Percentiles rank a stretch among this genome's conserved stretches.
phyloP scores from a whole-genome alignment of 2,888 invertebrate genomes.

The Tethea ocularis region DNA sequence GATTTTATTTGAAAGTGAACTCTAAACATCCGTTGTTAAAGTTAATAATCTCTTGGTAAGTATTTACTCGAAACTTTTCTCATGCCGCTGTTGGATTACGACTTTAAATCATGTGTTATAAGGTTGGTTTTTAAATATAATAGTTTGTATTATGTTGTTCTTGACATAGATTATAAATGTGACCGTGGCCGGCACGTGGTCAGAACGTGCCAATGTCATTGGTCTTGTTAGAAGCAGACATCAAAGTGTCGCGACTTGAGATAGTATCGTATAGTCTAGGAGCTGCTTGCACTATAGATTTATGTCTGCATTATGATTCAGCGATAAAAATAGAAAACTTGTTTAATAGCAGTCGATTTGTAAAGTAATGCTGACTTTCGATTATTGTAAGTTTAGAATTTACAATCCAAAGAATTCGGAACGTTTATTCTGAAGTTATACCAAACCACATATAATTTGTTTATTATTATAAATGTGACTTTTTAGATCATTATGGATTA shows the following conservation, averaged over 20 bases:
- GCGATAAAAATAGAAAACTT: not conserved
- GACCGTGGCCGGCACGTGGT: conserved; percentile 27
- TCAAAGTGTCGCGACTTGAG: conserved; percentile 8
- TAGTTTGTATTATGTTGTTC: not conserved
- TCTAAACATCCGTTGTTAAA: not conserved
- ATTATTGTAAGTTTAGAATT: too few relatives aligned
- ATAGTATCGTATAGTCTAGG: not conserved
- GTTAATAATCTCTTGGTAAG: not conserved
- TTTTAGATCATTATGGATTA: too few relatives aligned
- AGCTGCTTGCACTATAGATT: not conserved
- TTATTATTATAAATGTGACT: too few relatives aligned
- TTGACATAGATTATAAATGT: conserved; percentile 9
- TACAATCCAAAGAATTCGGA: too few relatives aligned
- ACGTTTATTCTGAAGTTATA: too few relatives aligned
- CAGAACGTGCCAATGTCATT: conserved; percentile 35
- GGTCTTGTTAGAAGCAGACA: conserved; percentile 16
- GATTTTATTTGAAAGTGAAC: not conserved
- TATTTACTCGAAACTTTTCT: not conserved
- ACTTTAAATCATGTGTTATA: not conserved
- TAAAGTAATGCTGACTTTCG: too few relatives aligned
- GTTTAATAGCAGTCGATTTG: too few relatives aligned
- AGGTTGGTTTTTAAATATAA: not conserved
- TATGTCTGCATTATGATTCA: not conserved
- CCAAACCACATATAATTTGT: too few relatives aligned
- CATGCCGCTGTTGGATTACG: not conserved